Percentiles rank a stretch among this genome's conserved stretches.
phyloP scores from a whole-genome alignment of 2,113 vertebrate species.

The Shinisaurus crocodilurus region DNA sequence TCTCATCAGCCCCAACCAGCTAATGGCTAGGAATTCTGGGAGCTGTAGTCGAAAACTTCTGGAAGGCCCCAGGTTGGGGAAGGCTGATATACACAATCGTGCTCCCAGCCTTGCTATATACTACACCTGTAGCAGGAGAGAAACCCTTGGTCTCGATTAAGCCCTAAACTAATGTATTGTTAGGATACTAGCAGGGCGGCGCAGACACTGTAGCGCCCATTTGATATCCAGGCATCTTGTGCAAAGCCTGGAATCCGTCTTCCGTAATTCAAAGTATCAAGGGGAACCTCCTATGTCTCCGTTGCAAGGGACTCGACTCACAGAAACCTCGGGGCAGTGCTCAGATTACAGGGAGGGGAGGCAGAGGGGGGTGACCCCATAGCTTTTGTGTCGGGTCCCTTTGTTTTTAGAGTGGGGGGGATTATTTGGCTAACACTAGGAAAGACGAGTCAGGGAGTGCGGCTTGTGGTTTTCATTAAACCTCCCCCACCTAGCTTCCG shows the following conservation, averaged over 20 bases:
- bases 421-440: neutral
- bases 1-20: too few relatives aligned
- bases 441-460: too few relatives aligned
- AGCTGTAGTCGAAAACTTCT: too few relatives aligned
- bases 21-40: too few relatives aligned
- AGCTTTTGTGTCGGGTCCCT: neutral
- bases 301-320: too few relatives aligned
- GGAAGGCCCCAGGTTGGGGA: too few relatives aligned
- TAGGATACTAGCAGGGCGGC: too few relatives aligned
- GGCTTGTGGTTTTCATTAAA: slow-evolving; percentile 1
- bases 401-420: neutral
- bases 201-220: neutral
- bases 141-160: neutral
- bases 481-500: neutral
- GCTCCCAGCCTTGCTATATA: neutral
- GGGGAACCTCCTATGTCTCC: neutral
- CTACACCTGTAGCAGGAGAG: neutral
- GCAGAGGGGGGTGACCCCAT: neutral
- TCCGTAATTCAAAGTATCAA: neutral
- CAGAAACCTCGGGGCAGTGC: too few relatives aligned
- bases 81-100: too few relatives aligned
- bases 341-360: neutral
- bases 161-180: neutral
- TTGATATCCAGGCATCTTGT: neutral
- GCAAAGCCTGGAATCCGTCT: neutral